Evolutionary conservation across 2,888 invertebrate species (phyloP), one percentile per base, ranked within the genome.

Genomic region (Cordilura impudica): DNA sequence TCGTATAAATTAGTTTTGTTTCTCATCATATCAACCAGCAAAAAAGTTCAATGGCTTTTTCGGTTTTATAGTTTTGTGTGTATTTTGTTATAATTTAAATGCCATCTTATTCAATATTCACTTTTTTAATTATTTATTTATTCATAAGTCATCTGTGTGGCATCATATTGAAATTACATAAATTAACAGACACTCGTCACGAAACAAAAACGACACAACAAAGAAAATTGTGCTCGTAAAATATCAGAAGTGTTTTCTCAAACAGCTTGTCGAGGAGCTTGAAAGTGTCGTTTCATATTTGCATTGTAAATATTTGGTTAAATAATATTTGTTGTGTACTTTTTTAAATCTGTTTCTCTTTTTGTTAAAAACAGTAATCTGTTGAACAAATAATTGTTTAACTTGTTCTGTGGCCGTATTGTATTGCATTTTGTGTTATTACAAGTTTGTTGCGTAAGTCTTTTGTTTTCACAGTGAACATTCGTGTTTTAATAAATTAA

Each of bases 381-480:
- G 31, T 31, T 31, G 1, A 31, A 31, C 8, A 31, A 31, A 31
- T 10, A 31, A 31, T 31, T 10, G 1, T 10, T 31, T 31, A 10
- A 31, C 31, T 10, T 31, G 31, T 31, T 31, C 12, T 31, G 4
- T 4, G 29, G 29, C 12, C 12, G 12, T 31, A 2, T 31, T 10
- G 4, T 31, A 10, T 29, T n/a, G n/a, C n/a, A 1, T 31, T 31
- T 31, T 31, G 31, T 31, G 12, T 31, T 31, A 12, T 45, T 26
- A 31, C 23, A 63, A 47, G 49, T 47, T 63, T 29, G 18, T 31
- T 19, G 23, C 63, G 3, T 47, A 63, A 63, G 29, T 63, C 63
- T 63, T 63, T 63, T 29, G 63, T 63, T 63, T 45, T 39, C 16
- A 18, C 7, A 7, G 19, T n/a, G 26, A 14, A 8, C 7, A 49